Conservation (phyloP, 1,140 invertebrate genomes). For the Bursaphelenchus mucronatus region DNA sequence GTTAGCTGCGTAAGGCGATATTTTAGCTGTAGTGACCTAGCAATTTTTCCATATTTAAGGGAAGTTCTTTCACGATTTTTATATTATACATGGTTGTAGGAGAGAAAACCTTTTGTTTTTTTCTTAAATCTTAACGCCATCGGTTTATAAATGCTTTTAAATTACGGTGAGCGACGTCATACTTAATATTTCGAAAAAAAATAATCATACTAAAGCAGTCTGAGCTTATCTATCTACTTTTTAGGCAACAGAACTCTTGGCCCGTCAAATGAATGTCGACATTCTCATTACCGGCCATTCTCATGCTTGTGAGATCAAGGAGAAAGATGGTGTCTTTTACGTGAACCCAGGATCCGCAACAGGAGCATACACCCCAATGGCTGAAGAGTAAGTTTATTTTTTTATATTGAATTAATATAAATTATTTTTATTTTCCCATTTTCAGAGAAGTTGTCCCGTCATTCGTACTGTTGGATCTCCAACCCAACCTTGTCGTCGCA, state of each 20-base stretch:
- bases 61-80: too few species aligned
- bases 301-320: constrained; percentile 95
- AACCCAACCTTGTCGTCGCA: constrained; percentile 90
- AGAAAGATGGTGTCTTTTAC: constrained; percentile 97
- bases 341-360: constrained; percentile 99
- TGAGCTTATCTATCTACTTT: constrained; percentile 16
- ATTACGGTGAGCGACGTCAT: not conserved
- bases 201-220: too few species aligned
- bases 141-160: not conserved
- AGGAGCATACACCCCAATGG: constrained; percentile 72
- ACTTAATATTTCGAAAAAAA: too few species aligned
- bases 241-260: constrained; percentile 74
- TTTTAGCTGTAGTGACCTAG: too few species aligned
- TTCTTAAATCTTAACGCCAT: too few species aligned
- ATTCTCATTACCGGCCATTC: constrained; percentile 98
- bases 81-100: too few species aligned
- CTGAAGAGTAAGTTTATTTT: constrained; percentile 48
- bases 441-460: constrained; percentile 83
- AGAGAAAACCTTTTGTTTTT: too few species aligned
- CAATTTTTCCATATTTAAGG: too few species aligned
- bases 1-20: too few species aligned
- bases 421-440: constrained; percentile 50
- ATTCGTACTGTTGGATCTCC: constrained; percentile 97
- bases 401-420: constrained; percentile 11
- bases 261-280: constrained; percentile 94